Evolutionary conservation across 2,113 vertebrate species (phyloP), one percentile per base, ranked within the genome.

Genomic region (Chaenocephalus aceratus): DNA sequence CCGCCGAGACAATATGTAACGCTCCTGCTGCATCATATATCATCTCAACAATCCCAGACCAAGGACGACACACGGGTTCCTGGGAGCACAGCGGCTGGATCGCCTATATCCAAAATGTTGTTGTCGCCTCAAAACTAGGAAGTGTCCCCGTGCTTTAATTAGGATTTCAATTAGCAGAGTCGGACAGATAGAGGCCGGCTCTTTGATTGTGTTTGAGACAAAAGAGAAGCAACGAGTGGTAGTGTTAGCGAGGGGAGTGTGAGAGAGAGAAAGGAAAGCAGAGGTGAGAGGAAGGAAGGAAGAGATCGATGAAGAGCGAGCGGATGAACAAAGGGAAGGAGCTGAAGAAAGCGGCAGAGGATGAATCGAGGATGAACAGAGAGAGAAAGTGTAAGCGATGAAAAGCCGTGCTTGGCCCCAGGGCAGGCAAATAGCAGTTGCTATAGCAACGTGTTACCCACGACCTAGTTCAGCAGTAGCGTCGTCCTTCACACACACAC

Each of bases 391-490:
- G 80, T 30, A 73, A 89, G 88, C 36, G 75, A 81, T 41, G 96
- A 94, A 96, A 95, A 96, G 95, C 94, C 92, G 93, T 91, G 90
- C 88, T 95, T 95, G 96, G 96, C 97, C 96, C 93, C 85, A 34
- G 63, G 95, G 94, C 96, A 91, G 86, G 94, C 61, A 72, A 96
- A 96, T 92, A 95, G 94, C 93, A 91, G 96, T 98, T 97, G 94
- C 96, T 94, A 97, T 97, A 92, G 97, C 95, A 96, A 94, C 95
- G 87, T 90, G 96, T 96, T 97, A 97, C 95, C 96, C 96, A 94
- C 93, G 94, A 97, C 96, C 96, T 96, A 97, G 91, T 94, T 95
- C 95, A 95, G 89, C 93, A 77, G 91, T 87, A 91, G 94, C 84
- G 89, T 90, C 94, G 95, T 93, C 91, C 94, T 94, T 51, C 34